Evolutionary conservation across 2,888 invertebrate species (phyloP).

Genomic region (Carabus problematicus): DNA sequence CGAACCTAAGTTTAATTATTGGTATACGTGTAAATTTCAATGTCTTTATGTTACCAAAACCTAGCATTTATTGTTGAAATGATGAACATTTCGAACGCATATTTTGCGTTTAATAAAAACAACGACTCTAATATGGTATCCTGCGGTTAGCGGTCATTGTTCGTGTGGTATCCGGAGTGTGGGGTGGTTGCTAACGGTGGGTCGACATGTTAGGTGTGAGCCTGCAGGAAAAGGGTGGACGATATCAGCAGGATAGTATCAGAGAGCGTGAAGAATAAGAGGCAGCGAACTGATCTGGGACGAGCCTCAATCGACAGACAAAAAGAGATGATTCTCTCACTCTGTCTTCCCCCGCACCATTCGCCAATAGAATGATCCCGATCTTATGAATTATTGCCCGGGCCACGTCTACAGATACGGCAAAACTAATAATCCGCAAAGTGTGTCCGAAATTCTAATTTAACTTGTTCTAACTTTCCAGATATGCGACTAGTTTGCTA

Average conservation of each 20-base stretch:
- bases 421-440: conserved; percentile 33
- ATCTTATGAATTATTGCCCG: conserved; percentile 33
- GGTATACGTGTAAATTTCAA: background rate
- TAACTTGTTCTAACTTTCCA: conserved; percentile 27
- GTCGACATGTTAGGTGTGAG: too few species aligned
- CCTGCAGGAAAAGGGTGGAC: too few species aligned
- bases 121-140: conserved; percentile 29
- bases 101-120: too few species aligned
- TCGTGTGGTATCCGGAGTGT: background rate
- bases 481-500: conserved; percentile 2
- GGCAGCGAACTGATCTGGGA: too few species aligned
- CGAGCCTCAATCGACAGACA: conserved; percentile 4
- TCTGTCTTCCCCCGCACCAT: conserved; percentile 15
- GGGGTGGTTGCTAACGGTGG: too few species aligned
- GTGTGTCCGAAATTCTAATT: conserved; percentile 36
- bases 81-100: too few species aligned
- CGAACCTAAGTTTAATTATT: background rate
- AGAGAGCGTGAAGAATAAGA: too few species aligned
- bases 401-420: conserved; percentile 19
- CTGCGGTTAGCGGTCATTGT: conserved; percentile 28
- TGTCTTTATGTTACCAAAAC: background rate
- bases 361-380: conserved; percentile 24
- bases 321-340: conserved; percentile 26
- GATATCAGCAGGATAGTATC: too few species aligned
- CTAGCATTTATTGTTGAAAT: background rate